These are phyloP conservation scores for Cherax quadricarinatus DNA, from an alignment of 1,140 invertebrate species.

Conservation along the genomic window DNA sequence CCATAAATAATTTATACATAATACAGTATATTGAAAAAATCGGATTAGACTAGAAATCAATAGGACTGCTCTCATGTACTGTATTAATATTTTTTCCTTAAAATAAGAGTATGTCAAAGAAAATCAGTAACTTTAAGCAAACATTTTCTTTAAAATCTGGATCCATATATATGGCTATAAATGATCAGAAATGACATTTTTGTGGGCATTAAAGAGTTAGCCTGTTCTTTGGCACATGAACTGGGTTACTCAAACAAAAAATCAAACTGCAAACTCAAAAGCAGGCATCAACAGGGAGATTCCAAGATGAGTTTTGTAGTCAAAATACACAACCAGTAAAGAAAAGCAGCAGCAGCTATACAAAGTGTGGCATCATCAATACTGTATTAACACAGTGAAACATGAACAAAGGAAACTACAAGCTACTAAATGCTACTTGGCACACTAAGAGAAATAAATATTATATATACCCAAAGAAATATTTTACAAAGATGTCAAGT, in stretches of 20 bases:
- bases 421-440: conserved; percentile 38
- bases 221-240: conserved; percentile 35
- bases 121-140: neutral
- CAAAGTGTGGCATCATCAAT: conserved; percentile 6
- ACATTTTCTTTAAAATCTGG: neutral
- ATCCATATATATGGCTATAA: neutral
- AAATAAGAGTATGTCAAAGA: neutral
- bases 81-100: neutral
- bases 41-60: conserved; percentile 8
- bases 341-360: neutral
- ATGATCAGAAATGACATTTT: neutral
- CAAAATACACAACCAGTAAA: conserved; percentile 11
- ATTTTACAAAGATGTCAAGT: conserved; percentile 20
- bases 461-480: conserved; percentile 9
- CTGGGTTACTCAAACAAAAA: neutral
- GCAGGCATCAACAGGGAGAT: neutral
- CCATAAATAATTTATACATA: neutral
- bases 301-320: neutral
- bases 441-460: conserved; percentile 26
- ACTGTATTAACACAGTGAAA: neutral
- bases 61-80: neutral
- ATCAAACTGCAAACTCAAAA: neutral
- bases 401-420: conserved; percentile 18
- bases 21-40: neutral
- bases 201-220: conserved; percentile 8